phyloP scores from a whole-genome alignment of 30 jellyfish, hydroid and myxozoan species.

The Nemopilema nomurai region DNA sequence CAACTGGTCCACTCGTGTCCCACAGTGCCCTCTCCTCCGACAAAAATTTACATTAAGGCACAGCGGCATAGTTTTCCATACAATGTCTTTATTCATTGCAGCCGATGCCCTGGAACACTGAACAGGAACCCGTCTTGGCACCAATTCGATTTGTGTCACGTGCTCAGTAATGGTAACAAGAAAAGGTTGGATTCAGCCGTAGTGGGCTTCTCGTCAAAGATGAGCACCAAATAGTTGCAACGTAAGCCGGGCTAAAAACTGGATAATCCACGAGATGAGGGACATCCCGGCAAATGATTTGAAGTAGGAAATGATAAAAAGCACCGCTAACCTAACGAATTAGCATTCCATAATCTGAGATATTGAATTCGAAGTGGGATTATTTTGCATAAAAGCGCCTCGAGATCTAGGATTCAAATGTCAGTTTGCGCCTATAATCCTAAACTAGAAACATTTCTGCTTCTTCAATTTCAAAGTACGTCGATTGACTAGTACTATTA shows the following conservation, averaged over 20 bases:
- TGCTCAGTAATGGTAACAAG: too few species aligned
- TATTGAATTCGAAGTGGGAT: constrained; percentile 30
- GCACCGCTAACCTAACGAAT: constrained; percentile 16
- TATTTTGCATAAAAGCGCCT: constrained; percentile 3
- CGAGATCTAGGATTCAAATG: background rate
- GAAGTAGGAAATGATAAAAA: constrained; percentile 7
- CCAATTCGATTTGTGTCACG: too few species aligned
- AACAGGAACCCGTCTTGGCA: too few species aligned
- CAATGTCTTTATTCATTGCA: too few species aligned
- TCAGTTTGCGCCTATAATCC: background rate
- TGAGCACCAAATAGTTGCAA: background rate
- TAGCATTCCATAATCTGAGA: constrained; percentile 43
- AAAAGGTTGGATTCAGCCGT: background rate
- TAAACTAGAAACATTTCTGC: background rate
- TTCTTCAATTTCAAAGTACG: background rate
- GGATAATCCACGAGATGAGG: constrained; percentile 15
- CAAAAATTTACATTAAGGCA: too few species aligned
- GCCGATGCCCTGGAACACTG: too few species aligned
- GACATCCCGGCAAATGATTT: background rate
- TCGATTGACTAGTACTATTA: background rate
- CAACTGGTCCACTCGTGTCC: too few species aligned
- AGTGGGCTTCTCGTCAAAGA: background rate
- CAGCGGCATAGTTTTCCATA: too few species aligned
- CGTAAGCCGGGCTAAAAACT: constrained; percentile 1
- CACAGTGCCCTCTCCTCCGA: too few species aligned